Base-by-base conservation (phyloP, 2,888 invertebrate species). In the Drosophila infuscata region DNA sequence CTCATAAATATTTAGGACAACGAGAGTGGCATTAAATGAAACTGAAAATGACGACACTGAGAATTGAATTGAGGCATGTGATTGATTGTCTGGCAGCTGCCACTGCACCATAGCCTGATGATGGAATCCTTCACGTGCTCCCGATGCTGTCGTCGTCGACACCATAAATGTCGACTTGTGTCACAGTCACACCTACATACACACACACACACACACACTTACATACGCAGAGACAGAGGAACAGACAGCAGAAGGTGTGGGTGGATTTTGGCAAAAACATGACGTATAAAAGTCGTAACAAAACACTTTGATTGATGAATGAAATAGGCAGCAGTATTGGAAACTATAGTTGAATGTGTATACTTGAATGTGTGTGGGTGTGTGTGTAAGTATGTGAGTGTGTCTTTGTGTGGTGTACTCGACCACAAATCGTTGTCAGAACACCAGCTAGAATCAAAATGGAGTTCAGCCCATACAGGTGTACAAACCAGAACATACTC, bases 231-330 rank as follows among this genome's bases (percentile, higher is more conserved):
- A 35, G 56, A 59, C 49, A 76, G 9, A 41, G 41, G 25, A 38
- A 58, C 46, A 64, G 76, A 68, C 70, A 76, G 63, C 61, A 43
- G 36, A 59, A 32, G 67, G 62, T 54, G 43, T 57, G 64, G 52
- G 64, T 20, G 75, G 51, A 51, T 78, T 68, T 72, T 48, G 62
- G 62, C 70, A 35, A 59, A 74, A 74, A 86, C 86, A 86, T 83
- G 87, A 84, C 87, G 76, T 79, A 82, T 76, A 70, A 84, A 87
- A 85, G 74, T 86, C 83, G 88, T 79, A 85, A 88, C 85, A 83
- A 85, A 88, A 88, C 85, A 88, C 88, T 88, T 88, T 86, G 85
- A 86, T 86, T 86, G 85, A 86, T 86, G 88, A 86, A 81, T 78
- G 82, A 78, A 88, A 81, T 79, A 74, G 61, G 53, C 66, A 75